Conservation (phyloP, 2,113 vertebrate genomes). For the Corythornis vintsioides region DNA sequence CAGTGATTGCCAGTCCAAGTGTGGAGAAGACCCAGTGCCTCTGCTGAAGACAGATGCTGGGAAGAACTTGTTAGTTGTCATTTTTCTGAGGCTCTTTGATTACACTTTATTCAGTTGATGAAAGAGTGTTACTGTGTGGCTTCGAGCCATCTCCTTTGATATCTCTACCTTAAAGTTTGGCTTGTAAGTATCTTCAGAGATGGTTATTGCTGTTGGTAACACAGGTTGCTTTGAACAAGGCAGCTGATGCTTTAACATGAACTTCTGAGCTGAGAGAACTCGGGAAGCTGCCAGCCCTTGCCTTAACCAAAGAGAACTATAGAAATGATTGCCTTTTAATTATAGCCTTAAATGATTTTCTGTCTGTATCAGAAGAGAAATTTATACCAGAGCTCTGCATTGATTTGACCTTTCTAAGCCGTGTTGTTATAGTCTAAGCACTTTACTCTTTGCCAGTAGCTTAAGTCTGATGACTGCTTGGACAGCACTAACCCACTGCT, state of each 20-base stretch:
- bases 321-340: not conserved
- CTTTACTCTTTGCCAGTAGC: not conserved
- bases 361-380: conserved; percentile 10
- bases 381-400: not conserved
- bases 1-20: conserved; percentile 57
- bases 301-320: conserved; percentile 43
- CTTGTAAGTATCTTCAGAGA: not conserved
- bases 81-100: not conserved
- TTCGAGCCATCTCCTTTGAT: not conserved
- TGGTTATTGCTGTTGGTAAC: not conserved
- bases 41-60: conserved; percentile 71
- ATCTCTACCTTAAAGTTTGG: not conserved
- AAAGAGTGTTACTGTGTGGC: not conserved
- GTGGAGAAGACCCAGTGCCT: conserved; percentile 75
- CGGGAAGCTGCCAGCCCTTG: not conserved
- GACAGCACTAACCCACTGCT: not conserved
- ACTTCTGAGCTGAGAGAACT: not conserved
- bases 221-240: not conserved
- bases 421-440: not conserved
- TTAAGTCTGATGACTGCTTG: not conserved
- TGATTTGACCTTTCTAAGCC: not conserved
- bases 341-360: not conserved
- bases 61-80: not conserved
- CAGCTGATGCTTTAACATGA: not conserved
- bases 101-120: not conserved